phyloP scores from a whole-genome alignment of 92 coral and sea anemone genomes.

The Parazoanthus darwini region DNA sequence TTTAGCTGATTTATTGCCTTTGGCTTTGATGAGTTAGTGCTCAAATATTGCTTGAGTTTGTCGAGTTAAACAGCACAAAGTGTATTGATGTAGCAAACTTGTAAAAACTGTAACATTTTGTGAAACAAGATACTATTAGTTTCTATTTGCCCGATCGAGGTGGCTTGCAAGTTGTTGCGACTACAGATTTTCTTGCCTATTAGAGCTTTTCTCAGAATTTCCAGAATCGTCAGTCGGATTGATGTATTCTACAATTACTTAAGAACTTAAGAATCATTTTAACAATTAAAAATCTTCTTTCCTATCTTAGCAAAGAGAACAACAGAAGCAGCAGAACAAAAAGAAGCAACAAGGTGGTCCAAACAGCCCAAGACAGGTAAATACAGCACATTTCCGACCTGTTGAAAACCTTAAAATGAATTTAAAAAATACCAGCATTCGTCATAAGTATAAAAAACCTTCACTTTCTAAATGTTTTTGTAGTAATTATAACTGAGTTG shows the following conservation, averaged over 20 bases:
- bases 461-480: neutral
- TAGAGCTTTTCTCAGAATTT: neutral
- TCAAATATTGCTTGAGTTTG: no score
- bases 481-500: neutral
- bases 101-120: neutral
- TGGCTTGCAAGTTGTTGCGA: neutral
- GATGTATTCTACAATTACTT: no score
- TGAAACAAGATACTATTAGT: neutral
- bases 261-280: neutral
- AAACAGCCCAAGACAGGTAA: slow-evolving; percentile 42
- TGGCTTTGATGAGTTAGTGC: no score
- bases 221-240: no score
- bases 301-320: slow-evolving; percentile 31
- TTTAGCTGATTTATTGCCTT: neutral
- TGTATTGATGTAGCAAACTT: no score
- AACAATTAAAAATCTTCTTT: neutral
- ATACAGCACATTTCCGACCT: neutral
- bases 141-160: neutral
- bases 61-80: neutral
- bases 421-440: neutral
- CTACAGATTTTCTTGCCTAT: neutral
- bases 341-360: slow-evolving; percentile 43
- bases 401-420: neutral
- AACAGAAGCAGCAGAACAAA: slow-evolving; percentile 29
- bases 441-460: no score